phyloP scores from a whole-genome alignment of 2,113 vertebrate species.

The Megaptera novaeangliae region DNA sequence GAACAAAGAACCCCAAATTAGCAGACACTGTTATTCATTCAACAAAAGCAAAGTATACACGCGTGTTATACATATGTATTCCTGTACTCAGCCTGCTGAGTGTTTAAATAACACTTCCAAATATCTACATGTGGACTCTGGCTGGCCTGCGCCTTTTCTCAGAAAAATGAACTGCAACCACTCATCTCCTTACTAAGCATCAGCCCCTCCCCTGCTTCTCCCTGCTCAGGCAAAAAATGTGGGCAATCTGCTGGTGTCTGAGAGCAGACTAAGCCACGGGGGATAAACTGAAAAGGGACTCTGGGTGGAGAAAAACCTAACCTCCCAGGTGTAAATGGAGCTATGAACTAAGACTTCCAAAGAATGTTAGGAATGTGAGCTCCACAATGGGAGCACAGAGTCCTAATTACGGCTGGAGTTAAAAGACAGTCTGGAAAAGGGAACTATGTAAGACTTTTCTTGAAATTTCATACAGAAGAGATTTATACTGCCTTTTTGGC shows the following conservation, averaged over 20 bases:
- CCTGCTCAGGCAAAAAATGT: not conserved
- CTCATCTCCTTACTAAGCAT: not conserved
- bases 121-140: not conserved
- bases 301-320: not conserved
- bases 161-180: slow-evolving; percentile 4
- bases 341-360: not conserved
- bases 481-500: slow-evolving; percentile 1
- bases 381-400: not conserved
- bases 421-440: not conserved
- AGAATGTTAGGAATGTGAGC: not conserved
- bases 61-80: not conserved
- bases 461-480: slow-evolving; percentile 48
- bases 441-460: not conserved
- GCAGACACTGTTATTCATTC: slow-evolving; percentile 13
- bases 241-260: not conserved
- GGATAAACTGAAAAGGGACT: not conserved
- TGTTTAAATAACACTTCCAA: slow-evolving; percentile 47
- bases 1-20: not conserved
- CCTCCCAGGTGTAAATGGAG: not conserved
- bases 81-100: slow-evolving; percentile 61
- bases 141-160: slow-evolving; percentile 44
- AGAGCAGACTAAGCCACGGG: not conserved
- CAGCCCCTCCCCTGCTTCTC: not conserved
- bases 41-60: slow-evolving; percentile 18
- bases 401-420: not conserved